Base-by-base conservation (phyloP, 2,113 vertebrate species). In the Danio rerio region DNA sequence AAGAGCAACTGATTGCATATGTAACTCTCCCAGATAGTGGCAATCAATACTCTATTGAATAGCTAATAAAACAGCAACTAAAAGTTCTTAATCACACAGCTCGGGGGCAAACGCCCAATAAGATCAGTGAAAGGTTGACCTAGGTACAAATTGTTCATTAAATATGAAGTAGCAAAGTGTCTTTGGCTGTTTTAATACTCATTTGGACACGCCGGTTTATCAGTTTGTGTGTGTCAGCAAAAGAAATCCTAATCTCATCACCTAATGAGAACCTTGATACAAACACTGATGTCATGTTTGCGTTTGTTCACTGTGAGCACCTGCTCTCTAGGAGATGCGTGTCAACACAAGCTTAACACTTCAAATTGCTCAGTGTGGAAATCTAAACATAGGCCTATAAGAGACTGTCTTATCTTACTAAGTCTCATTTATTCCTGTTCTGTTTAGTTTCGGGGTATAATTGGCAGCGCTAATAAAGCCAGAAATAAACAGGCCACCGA, bases 11-110 rank as follows among this genome's bases (percentile, higher is more conserved):
- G 42, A 71, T 72, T 73, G 56, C 73, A 69, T 9, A 66, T 52
- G 78, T 52, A 61, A 69, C 70, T 77, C 53, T 43, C 62, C n/a
- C 56, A 81, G 81, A 86, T 74, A 71, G 81, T 49, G 50, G n/a
- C 13, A 63, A 68, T 86, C 70, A 76, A 80, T 83, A 59, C 9
- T 0, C 49, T 77, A 63, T 47, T 55, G 65, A 83, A 56, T 53
- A 62, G 43, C 31, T 45, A 61, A 56, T 53, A 58, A 81, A 82
- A 63, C 77, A 61, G 81, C 42, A 76, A 76, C 81, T 63, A 53
- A 42, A 80, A 50, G 66, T 65, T 49, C 75, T 58, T 74, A 66
- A 79, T 50, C 50, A 21, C 53, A 63, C 15, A 9, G 66, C 62
- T 80, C 49, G 40, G 58, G 74, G 56, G 4, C 7, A 59, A 80